Evolutionary conservation across 2,113 vertebrate species (phyloP).

Genomic region (Campylorhamphus procurvoides): DNA sequence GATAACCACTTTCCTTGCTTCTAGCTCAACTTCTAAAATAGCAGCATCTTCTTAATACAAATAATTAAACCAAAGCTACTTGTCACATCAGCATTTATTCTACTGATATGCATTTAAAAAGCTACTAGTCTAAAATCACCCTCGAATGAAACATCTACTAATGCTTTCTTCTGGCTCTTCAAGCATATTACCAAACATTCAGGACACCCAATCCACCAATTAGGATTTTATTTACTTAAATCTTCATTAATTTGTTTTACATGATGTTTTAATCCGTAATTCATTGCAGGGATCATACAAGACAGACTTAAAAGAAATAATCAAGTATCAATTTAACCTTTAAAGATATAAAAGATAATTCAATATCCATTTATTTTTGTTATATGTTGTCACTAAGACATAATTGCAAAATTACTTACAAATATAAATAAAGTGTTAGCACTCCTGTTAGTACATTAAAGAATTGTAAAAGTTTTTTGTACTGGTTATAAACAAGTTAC

Average conservation of each 20-base stretch:
- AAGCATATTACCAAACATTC: neutral
- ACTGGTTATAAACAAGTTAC: neutral
- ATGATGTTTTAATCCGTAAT: neutral
- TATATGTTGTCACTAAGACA: neutral
- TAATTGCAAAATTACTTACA: fast-evolving
- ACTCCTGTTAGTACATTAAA: neutral
- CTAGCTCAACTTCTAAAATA: neutral
- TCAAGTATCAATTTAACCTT: neutral
- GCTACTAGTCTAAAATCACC: neutral
- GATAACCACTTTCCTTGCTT: neutral
- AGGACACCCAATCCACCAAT: neutral
- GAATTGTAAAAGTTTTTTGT: neutral
- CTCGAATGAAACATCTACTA: neutral
- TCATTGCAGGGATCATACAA: neutral
- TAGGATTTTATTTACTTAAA: neutral
- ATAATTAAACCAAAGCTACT: neutral
- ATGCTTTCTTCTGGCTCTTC: neutral
- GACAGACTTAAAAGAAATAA: neutral
- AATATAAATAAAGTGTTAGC: neutral
- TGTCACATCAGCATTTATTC: neutral
- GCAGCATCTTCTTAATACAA: neutral
- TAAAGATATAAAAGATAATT: neutral
- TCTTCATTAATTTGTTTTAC: neutral
- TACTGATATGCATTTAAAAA: neutral
- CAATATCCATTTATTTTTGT: neutral